These are phyloP conservation scores for Sepiola atlantica DNA, from an alignment of 2,888 invertebrate species.

Conservation along the genomic window DNA sequence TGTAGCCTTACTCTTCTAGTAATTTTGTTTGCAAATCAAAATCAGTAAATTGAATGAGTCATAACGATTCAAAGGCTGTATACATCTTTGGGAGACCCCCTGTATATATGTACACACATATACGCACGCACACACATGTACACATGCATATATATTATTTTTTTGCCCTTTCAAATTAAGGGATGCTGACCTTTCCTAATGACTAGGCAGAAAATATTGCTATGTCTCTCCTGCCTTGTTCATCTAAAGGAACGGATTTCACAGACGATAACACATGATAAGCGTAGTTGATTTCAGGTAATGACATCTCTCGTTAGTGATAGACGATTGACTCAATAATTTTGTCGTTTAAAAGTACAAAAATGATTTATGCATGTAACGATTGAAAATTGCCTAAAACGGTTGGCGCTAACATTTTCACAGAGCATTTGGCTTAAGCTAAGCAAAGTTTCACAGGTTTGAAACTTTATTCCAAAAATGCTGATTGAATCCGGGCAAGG, in stretches of 20 bases:
- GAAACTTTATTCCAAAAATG: too few species aligned
- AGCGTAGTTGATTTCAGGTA: not conserved
- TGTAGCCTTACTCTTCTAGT: too few species aligned
- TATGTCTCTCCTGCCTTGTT: not conserved
- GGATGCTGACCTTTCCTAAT: not conserved
- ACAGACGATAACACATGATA: not conserved
- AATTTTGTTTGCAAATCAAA: too few species aligned
- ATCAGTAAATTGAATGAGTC: too few species aligned
- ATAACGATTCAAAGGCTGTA: too few species aligned
- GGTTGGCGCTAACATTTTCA: not conserved
- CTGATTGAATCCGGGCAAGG: too few species aligned
- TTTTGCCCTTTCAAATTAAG: not conserved
- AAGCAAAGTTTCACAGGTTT: too few species aligned
- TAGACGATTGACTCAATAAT: not conserved
- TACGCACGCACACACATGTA: constrained; percentile 38
- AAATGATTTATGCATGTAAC: not conserved
- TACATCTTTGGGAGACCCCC: too few species aligned
- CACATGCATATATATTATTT: not conserved
- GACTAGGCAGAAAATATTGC: not conserved
- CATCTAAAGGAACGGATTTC: not conserved
- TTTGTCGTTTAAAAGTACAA: not conserved
- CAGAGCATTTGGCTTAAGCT: too few species aligned
- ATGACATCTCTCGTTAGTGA: not conserved
- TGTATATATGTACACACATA: not conserved
- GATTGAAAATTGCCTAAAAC: not conserved